Percentiles rank a stretch among this genome's conserved stretches.
Evolutionary conservation across 64 coral and sea anemone genomes (phyloP).

Genomic region (Montipora efflorescens): DNA sequence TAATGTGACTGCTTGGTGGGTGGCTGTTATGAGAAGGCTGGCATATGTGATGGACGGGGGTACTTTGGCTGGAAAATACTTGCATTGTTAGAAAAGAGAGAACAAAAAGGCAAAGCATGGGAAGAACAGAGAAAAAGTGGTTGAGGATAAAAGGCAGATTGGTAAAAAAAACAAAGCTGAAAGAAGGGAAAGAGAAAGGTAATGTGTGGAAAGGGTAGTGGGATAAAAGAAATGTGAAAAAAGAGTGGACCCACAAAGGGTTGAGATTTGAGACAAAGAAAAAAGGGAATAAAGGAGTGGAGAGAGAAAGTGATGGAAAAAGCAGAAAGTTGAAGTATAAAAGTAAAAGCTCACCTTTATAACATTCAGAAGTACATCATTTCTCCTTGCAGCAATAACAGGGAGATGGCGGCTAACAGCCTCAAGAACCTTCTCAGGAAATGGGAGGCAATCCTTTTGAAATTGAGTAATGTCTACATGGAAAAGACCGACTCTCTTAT

Average conservation of each 20-base stretch:
- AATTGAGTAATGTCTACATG: slow-evolving; percentile 77
- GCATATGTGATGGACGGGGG: too few relatives aligned
- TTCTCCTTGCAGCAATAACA: slow-evolving; percentile 86
- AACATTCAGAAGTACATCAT: slow-evolving; percentile 85
- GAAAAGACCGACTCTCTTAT: slow-evolving; percentile 89
- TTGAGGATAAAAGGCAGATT: background rate
- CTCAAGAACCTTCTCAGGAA: slow-evolving; percentile 75
- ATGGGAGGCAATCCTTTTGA: slow-evolving; percentile 80
- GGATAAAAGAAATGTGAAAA: too few relatives aligned
- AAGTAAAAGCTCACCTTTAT: slow-evolving; percentile 76
- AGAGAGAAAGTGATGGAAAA: background rate
- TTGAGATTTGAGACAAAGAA: background rate
- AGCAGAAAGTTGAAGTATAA: background rate
- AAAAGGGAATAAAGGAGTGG: background rate
- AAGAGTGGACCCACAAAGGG: too few relatives aligned
- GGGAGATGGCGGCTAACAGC: slow-evolving; percentile 80
- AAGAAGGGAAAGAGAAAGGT: too few relatives aligned
- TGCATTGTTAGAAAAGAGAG: too few relatives aligned
- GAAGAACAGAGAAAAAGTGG: background rate
- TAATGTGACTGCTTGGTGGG: too few relatives aligned
- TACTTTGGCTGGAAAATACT: too few relatives aligned
- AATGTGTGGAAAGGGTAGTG: too few relatives aligned
- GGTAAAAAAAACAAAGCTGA: background rate
- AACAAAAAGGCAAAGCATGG: background rate
- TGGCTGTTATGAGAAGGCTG: too few relatives aligned